A percentile compares a stretch with the other conserved stretches of the same genome.
phyloP scores from a whole-genome alignment of 2,113 vertebrate genomes.

The Nycticebus coucang region DNA sequence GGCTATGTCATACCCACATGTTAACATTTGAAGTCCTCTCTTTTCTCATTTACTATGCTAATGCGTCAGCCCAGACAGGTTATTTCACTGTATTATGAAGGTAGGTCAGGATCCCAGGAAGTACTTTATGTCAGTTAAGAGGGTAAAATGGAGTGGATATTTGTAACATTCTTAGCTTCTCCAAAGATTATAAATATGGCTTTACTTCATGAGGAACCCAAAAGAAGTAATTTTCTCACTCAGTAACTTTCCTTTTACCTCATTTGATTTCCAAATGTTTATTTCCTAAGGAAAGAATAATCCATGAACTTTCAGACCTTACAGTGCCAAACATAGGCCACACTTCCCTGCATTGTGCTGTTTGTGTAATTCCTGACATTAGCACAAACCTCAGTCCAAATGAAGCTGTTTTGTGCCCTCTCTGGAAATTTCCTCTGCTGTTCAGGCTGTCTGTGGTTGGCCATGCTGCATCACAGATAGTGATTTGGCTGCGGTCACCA shows the following conservation, averaged over 20 bases:
- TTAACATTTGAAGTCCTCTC: neutral
- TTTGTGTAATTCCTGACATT: constrained; percentile 72
- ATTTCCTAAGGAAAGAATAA: constrained; percentile 84
- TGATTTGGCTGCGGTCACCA: neutral
- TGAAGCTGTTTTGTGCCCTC: constrained; percentile 61
- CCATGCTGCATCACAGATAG: neutral
- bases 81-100: neutral
- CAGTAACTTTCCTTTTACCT: constrained; percentile 71
- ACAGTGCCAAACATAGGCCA: constrained; percentile 75
- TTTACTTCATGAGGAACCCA: neutral
- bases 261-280: constrained; percentile 64
- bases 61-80: neutral
- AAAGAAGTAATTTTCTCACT: constrained; percentile 6
- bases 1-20: neutral
- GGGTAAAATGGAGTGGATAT: too few relatives aligned
- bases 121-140: neutral
- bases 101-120: neutral
- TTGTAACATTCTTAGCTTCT: neutral
- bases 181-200: neutral
- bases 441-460: constrained; percentile 28
- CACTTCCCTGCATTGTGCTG: constrained; percentile 84
- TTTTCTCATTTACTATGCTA: neutral
- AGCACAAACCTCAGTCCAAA: constrained; percentile 72
- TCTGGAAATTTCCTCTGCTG: constrained; percentile 81
- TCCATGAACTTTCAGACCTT: constrained; percentile 81